phyloP scores from a whole-genome alignment of 2,888 invertebrate species.

The Galerucella nymphaeae region DNA sequence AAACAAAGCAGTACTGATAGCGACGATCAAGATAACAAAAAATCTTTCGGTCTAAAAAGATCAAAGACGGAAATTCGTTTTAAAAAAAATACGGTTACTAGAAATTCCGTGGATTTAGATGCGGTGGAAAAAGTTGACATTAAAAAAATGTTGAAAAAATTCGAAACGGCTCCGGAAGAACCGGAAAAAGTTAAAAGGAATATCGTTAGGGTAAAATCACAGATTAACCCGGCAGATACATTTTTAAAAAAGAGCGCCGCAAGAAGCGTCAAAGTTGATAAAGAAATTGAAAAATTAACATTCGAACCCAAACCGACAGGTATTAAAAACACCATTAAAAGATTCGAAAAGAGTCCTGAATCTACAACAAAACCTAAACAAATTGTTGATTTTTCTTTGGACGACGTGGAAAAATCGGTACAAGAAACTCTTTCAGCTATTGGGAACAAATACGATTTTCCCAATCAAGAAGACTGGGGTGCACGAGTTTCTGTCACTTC shows the following conservation, averaged over 20 bases:
- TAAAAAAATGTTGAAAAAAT: conserved; percentile 62
- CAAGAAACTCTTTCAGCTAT: conserved; percentile 49
- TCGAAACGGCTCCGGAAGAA: conserved; percentile 52
- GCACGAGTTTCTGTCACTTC: conserved; percentile 55
- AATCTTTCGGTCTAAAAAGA: conserved; percentile 53
- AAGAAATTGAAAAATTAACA: conserved; percentile 22
- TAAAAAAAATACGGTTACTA: conserved; percentile 48
- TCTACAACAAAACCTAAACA: conserved; percentile 32
- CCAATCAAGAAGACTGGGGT: conserved; percentile 45
- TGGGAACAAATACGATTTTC: conserved; percentile 42
- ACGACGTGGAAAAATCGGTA: conserved; percentile 54
- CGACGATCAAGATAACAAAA: conserved; percentile 40
- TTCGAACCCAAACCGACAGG: conserved; percentile 42
- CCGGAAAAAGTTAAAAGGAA: conserved; percentile 15
- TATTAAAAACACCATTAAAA: conserved; percentile 46
- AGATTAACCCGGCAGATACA: neutral
- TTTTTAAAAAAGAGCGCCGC: neutral
- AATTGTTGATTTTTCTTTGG: conserved; percentile 41
- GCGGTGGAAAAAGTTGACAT: conserved; percentile 62
- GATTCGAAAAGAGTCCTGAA: conserved; percentile 44
- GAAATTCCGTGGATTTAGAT: conserved; percentile 62
- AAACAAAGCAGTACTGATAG: conserved; percentile 46
- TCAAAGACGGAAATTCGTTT: conserved; percentile 62
- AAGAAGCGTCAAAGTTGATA: conserved; percentile 1
- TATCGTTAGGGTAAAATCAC: neutral